phyloP scores from a whole-genome alignment of 2,888 invertebrate species.

The Neocrepidodera transversa region DNA sequence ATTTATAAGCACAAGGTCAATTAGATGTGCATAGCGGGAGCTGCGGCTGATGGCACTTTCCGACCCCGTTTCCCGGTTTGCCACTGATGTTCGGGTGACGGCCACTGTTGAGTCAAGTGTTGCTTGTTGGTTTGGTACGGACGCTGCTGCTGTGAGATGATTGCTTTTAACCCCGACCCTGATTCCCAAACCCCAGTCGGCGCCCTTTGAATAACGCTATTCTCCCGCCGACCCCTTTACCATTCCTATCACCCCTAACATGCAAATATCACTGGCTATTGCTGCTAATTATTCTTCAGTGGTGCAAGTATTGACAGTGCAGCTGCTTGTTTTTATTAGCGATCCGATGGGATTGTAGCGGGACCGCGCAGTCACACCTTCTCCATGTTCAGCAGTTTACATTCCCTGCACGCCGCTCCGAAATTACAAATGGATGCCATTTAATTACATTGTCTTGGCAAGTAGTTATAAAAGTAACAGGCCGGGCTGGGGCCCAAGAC shows the following conservation, averaged over 20 bases:
- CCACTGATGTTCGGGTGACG: constrained; percentile 30
- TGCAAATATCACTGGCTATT: constrained; percentile 53
- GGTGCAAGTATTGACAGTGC: constrained; percentile 58
- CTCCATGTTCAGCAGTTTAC: constrained; percentile 60
- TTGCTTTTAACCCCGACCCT: constrained; percentile 30
- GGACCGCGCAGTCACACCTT: constrained; percentile 60
- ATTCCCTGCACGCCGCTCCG: constrained; percentile 59
- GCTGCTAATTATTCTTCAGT: constrained; percentile 57
- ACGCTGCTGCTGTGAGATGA: constrained; percentile 30
- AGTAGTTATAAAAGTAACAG: constrained; percentile 61
- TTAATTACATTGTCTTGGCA: constrained; percentile 62
- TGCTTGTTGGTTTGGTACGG: constrained; percentile 33
- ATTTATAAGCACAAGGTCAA: constrained; percentile 61
- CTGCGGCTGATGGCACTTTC: constrained; percentile 45
- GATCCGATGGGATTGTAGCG: constrained; percentile 56
- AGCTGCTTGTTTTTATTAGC: constrained; percentile 59
- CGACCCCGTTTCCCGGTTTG: constrained; percentile 21
- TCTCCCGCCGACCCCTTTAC: background rate
- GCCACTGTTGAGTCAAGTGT: constrained; percentile 38
- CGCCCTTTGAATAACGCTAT: constrained; percentile 21
- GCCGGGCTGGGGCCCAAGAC: constrained; percentile 47
- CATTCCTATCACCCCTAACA: constrained; percentile 38
- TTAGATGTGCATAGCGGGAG: constrained; percentile 57
- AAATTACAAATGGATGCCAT: constrained; percentile 63
- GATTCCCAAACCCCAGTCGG: constrained; percentile 11